Base-by-base conservation (phyloP, 2,888 invertebrate species). In the Altica lythri region DNA sequence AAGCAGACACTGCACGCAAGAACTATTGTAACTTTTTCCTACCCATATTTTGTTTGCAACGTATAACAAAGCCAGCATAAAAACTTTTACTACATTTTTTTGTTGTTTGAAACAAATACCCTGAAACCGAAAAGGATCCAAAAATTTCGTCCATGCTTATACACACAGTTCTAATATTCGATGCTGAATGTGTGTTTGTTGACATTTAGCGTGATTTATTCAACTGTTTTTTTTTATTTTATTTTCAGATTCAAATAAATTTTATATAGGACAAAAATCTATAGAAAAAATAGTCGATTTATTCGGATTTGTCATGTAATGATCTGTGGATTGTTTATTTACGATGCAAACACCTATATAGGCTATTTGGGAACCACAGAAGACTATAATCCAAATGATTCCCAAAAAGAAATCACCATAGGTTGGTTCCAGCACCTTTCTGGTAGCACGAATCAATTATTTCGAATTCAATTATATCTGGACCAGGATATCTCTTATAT, bases 231-330 rank as follows among this genome's bases (percentile, higher is more conserved):
- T 47, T 47, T 47, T 47, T 47, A 47, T 47, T 47, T 47, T 17
- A 37, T 37, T 47, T 47, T 37, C 37, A 27, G 27, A 47, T 47
- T 47, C 37, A 8, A 47, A 47, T 47, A 37, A 47, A 47, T 47
- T 47, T 37, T 38, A 47, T 29, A 16, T n/a, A n/a, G n/a, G n/a
- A n/a, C n/a, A n/a, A n/a, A n/a, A n/a, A 47, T 29, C 29, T 34
- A 35, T 13, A 16, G 22, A 19, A 44, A 22, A 44, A 44, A 44
- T 30, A 44, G 18, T 34, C 47, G 25, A 47, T 47, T 32, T 18
- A 12, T 5, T 29, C 12, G 47, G 37, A 37, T 47, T 47, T 38
- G 37, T 38, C 37, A 16, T 38, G 47, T 47, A 38, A 47, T 47
- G 47, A 38, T 47, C 37, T 47, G 37, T 35, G 27, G 12, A 32